Base-by-base conservation (phyloP, 2,888 invertebrate species). In the Coleophora deauratella region DNA sequence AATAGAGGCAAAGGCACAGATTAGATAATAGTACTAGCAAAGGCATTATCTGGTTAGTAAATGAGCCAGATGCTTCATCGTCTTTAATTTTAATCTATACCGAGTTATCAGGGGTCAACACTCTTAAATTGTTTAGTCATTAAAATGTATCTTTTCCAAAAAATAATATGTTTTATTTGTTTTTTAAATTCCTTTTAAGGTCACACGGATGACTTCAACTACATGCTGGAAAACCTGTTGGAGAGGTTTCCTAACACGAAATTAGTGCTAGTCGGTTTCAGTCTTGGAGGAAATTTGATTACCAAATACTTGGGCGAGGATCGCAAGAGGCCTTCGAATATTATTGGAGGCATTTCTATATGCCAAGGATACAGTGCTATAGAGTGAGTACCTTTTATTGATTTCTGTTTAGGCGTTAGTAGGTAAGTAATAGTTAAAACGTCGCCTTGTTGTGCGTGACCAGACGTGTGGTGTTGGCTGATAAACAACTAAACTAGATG, bases 301-400 rank as follows among this genome's bases (percentile, higher is more conserved):
- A 92, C 96, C n/a, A 96, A 96, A 74, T 98, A 96, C 70, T 87
- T 97, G 69, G 96, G 97, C 31, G 96, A 97, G 76, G 88, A 89
- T 12, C 76, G 87, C 49, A 87, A 86, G 48, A 88, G 90, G 53
- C 88, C 92, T 1, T 56, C 80, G 11, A 91, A 90, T 62, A 91
- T 97, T 43, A 91, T 97, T 57, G 96, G 95, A 39, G 97, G 92
- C 27, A 91, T 98, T 57, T 96, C 97, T 28, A 93, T 97, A 62
- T 97, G 97, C 69, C 97, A 97, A 79, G 97, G 97, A 59, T 98
- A 97, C 73, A 94, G 95, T 73, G 96, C 96, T 34, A 91, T 93
- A 46, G 92, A 92, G 96, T 97, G 84, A 90, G 93, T 90, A 47
- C 34, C 3, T n/a, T n/a, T n/a, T n/a, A n/a, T n/a, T n/a, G n/a